Conservation (phyloP, 1,140 invertebrate species). For the Pseudomyrmex cubaensis region DNA sequence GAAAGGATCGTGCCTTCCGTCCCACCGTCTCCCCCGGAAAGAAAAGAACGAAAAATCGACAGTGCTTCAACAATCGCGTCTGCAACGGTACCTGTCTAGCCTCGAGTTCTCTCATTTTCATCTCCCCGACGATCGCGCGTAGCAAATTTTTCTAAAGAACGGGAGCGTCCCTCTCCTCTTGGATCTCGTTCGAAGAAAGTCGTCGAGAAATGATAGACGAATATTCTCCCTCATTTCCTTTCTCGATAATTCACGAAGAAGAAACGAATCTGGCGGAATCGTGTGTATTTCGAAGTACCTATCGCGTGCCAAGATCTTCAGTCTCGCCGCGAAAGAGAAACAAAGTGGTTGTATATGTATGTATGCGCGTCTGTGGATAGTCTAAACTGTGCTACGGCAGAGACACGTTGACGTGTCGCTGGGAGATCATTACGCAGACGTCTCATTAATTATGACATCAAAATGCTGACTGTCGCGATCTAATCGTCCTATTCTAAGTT, state of each 20-base stretch:
- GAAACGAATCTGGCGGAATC: constrained; percentile 23
- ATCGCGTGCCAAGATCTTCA: not conserved
- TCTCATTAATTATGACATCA: constrained; percentile 65
- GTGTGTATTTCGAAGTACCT: not conserved
- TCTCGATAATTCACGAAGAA: not conserved
- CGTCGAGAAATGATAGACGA: constrained; percentile 36
- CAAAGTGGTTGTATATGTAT: not conserved
- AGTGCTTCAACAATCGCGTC: constrained; percentile 66
- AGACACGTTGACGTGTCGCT: constrained; percentile 63
- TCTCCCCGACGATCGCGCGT: constrained; percentile 48
- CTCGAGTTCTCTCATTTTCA: constrained; percentile 42
- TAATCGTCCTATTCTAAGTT: constrained; percentile 45
- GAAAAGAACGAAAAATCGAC: constrained; percentile 57
- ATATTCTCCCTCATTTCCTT: not conserved
- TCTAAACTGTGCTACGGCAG: constrained; percentile 52
- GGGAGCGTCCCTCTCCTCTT: not conserved
- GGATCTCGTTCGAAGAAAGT: constrained; percentile 25
- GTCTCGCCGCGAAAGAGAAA: constrained; percentile 18
- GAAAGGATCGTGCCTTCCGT: constrained; percentile 14
- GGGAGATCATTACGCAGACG: constrained; percentile 62
- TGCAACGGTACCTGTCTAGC: constrained; percentile 67
- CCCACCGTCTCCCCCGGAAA: constrained; percentile 59
- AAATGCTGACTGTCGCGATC: constrained; percentile 60
- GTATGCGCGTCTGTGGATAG: constrained; percentile 17
- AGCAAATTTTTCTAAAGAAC: constrained; percentile 2